These are phyloP conservation scores for Mayetiola destructor DNA, from an alignment of 2,888 invertebrate genomes.

Conservation along the genomic window DNA sequence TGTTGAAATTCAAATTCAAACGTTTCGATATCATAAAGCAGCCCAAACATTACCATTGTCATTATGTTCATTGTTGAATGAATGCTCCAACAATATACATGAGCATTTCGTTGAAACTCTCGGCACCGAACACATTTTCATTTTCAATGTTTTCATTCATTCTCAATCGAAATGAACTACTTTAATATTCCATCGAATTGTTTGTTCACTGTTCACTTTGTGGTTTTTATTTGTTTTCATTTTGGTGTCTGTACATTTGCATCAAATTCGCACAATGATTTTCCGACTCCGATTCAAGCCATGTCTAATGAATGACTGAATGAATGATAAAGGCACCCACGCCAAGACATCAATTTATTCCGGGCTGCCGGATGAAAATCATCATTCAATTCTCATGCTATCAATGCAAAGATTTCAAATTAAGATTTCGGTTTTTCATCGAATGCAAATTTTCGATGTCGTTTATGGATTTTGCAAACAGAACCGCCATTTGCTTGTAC, in stretches of 20 bases:
- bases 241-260: background rate
- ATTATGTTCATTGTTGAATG: background rate
- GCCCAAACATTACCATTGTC: background rate
- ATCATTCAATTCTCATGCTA: background rate
- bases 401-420: background rate
- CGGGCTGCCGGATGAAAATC: background rate
- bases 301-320: background rate
- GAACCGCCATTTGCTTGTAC: background rate
- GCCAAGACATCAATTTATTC: background rate
- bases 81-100: background rate
- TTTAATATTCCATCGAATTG: background rate
- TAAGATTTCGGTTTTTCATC: background rate
- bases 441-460: background rate
- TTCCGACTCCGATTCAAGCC: background rate
- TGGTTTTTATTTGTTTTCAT: background rate
- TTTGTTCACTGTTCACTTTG: no score
- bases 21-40: background rate
- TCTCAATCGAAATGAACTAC: background rate
- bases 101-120: background rate
- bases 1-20: background rate
- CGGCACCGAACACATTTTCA: background rate
- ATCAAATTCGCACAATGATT: background rate
- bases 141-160: background rate
- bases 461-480: background rate
- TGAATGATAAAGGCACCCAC: background rate